These are phyloP conservation scores for Phycodurus eques DNA, from an alignment of 2,113 vertebrate species.

Conservation along the genomic window DNA sequence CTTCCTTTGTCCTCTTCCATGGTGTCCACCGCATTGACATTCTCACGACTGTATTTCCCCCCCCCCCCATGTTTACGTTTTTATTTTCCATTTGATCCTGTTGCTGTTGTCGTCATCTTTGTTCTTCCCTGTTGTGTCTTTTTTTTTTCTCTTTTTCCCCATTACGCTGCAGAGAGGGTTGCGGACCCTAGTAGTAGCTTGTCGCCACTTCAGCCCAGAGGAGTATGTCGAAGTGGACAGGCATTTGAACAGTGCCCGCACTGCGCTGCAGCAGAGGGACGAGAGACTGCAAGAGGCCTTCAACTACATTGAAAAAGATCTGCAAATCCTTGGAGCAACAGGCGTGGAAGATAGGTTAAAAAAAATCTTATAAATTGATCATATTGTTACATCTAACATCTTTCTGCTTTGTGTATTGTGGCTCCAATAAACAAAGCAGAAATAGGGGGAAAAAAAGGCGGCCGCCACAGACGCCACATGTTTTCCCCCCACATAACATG, in stretches of 20 bases:
- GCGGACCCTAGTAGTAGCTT: conserved; percentile 90
- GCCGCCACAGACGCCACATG: too few relatives aligned
- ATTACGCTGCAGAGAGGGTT: conserved; percentile 85
- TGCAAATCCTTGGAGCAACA: conserved; percentile 91
- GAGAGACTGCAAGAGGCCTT: conserved; percentile 84
- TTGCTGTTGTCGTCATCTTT: not conserved
- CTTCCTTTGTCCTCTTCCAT: too few relatives aligned
- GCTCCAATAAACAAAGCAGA: too few relatives aligned
- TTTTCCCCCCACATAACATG: too few relatives aligned
- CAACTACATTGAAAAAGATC: conserved; percentile 85
- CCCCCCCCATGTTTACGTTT: not conserved
- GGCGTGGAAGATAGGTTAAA: conserved; percentile 95
- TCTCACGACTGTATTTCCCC: not conserved
- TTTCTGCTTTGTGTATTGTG: too few relatives aligned
- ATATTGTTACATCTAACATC: not conserved
- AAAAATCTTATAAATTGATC: conserved; percentile 32
- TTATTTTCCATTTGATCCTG: not conserved
- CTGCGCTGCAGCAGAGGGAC: conserved; percentile 90
- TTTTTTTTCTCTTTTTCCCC: not conserved
- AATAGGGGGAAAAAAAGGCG: too few relatives aligned
- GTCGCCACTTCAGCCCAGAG: conserved; percentile 82
- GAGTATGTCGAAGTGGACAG: conserved; percentile 84
- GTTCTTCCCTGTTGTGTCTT: not conserved
- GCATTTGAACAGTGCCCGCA: conserved; percentile 83
- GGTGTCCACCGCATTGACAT: too few relatives aligned